Evolutionary conservation across 2,888 invertebrate genomes (phyloP).

Genomic region (Tetheella fluctuosa): DNA sequence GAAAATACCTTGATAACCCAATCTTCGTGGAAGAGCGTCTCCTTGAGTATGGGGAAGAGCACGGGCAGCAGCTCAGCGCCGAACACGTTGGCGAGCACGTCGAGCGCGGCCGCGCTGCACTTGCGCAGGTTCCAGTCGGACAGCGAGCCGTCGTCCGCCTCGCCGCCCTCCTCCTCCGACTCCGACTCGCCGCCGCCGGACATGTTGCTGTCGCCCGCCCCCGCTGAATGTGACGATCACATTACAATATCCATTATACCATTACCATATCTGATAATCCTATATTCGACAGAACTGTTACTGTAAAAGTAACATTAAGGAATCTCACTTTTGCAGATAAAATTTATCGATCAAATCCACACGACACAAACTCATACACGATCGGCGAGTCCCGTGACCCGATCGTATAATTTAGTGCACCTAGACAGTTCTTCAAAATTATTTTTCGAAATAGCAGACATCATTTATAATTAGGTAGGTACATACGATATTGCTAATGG

Average conservation of each 20-base stretch:
- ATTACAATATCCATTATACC: not conserved
- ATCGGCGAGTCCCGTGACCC: too few species aligned
- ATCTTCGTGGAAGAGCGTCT: constrained; percentile 96
- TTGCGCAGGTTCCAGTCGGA: constrained; percentile 99
- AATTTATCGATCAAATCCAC: too few species aligned
- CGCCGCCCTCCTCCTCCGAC: constrained; percentile 92
- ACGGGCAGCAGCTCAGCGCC: constrained; percentile 96
- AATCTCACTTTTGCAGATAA: too few species aligned
- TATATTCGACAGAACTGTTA: too few species aligned
- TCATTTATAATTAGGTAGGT: too few species aligned
- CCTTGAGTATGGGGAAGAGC: constrained; percentile 97
- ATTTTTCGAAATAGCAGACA: too few species aligned
- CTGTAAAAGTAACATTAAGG: too few species aligned
- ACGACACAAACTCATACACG: too few species aligned
- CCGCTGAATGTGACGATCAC: constrained; percentile 46
- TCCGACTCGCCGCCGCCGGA: constrained; percentile 86
- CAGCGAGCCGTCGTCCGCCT: constrained; percentile 94
- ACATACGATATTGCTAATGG: too few species aligned
- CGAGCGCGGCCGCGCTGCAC: constrained; percentile 99
- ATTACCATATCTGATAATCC: too few species aligned
- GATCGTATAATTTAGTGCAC: not conserved
- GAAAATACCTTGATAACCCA: constrained; percentile 97
- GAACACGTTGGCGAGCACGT: constrained; percentile 98
- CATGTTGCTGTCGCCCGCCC: constrained; percentile 83
- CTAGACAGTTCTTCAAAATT: too few species aligned